These are phyloP conservation scores for Celastrina argiolus DNA, from an alignment of 2,888 invertebrate species.

Conservation along the genomic window DNA sequence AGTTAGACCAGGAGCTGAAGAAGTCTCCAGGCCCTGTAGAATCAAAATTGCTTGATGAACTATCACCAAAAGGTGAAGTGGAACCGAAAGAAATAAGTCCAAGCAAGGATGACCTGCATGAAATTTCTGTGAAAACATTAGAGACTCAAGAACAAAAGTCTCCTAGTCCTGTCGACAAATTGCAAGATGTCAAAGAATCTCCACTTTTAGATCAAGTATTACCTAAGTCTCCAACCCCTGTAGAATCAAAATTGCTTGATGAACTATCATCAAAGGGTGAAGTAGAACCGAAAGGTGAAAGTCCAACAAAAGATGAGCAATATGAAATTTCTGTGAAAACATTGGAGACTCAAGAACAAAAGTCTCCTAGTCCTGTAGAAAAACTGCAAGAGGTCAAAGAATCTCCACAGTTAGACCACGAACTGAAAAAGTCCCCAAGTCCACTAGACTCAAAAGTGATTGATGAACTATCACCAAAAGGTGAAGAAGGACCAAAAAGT, in stretches of 20 bases:
- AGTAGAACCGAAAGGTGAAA: background rate
- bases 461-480: background rate
- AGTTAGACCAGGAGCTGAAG: too few species aligned
- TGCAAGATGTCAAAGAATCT: background rate
- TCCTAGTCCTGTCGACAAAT: background rate
- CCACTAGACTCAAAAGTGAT: too few species aligned
- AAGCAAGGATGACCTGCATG: background rate
- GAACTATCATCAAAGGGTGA: background rate
- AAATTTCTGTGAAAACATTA: too few species aligned
- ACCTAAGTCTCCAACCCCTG: conserved; percentile 21
- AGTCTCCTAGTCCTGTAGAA: too few species aligned
- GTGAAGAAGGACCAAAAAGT: background rate
- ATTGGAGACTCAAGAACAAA: too few species aligned
- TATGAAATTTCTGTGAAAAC: too few species aligned
- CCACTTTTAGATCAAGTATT: background rate
- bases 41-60: too few species aligned
- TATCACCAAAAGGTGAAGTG: too few species aligned
- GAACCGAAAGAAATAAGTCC: background rate
- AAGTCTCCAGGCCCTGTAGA: background rate
- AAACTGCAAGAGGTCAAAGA: background rate
- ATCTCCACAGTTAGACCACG: too few species aligned
- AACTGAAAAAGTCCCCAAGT: too few species aligned
- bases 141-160: too few species aligned
- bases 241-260: background rate
- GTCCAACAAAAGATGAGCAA: background rate